These are phyloP conservation scores for Standfussiana lucernea DNA, from an alignment of 2,888 invertebrate species.

Conservation along the genomic window DNA sequence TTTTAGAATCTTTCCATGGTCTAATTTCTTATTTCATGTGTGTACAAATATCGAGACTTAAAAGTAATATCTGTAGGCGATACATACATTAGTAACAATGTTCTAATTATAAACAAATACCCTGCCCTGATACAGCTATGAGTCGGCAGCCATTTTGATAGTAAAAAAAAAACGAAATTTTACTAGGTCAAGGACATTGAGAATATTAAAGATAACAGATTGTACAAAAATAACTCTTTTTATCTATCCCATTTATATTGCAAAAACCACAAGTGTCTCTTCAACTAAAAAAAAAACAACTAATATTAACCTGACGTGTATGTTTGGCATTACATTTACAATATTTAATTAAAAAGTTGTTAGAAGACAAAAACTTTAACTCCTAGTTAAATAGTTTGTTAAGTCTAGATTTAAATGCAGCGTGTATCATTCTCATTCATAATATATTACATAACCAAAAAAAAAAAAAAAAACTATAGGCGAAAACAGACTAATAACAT, in stretches of 20 bases:
- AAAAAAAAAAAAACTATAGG: slow-evolving; percentile 16
- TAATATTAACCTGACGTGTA: slow-evolving; percentile 55
- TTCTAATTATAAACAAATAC: slow-evolving; percentile 23
- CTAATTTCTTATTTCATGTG: not conserved
- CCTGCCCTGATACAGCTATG: slow-evolving; percentile 1
- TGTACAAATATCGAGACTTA: not conserved
- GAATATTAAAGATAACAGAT: slow-evolving; percentile 45
- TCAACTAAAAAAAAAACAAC: slow-evolving; percentile 37
- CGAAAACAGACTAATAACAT: not conserved
- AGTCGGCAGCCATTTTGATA: slow-evolving; percentile 9
- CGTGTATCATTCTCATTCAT: slow-evolving; percentile 34
- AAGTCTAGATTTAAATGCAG: slow-evolving; percentile 66
- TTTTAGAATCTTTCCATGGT: not conserved
- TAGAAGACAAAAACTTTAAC: slow-evolving; percentile 57
- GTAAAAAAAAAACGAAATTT: not conserved
- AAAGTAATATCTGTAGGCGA: not conserved
- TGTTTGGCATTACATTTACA: slow-evolving; percentile 66
- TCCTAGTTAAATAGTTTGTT: slow-evolving; percentile 39
- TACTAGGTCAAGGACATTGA: slow-evolving; percentile 12
- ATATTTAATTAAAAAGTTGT: slow-evolving; percentile 48
- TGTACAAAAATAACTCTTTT: slow-evolving; percentile 30
- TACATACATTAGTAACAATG: not conserved
- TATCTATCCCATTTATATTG: slow-evolving; percentile 33
- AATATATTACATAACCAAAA: slow-evolving; percentile 28
- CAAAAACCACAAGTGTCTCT: slow-evolving; percentile 62